Percentiles rank a stretch among this genome's conserved stretches.
These are phyloP conservation scores for Drosophila yooni DNA, from an alignment of 2,888 invertebrate genomes.

Conservation along the genomic window DNA sequence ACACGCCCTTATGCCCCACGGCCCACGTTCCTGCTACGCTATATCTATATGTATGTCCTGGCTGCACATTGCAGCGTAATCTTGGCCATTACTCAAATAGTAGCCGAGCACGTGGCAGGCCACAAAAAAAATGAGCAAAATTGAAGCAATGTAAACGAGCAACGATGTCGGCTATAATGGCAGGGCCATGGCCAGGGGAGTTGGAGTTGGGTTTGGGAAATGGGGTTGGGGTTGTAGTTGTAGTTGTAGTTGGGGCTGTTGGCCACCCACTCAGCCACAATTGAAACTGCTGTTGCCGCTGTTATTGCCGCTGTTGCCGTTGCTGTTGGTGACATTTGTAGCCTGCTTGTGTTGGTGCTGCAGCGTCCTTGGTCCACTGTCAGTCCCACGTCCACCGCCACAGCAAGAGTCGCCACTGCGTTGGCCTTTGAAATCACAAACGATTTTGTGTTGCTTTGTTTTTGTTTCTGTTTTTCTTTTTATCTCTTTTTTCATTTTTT, in stretches of 20 bases:
- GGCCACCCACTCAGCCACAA: conserved; percentile 26
- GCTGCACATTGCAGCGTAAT: conserved; percentile 68
- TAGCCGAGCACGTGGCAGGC: conserved; percentile 64
- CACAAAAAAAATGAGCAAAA: conserved; percentile 29
- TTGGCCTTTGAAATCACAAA: conserved; percentile 70
- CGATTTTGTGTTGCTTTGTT: conserved; percentile 29
- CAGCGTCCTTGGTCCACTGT: conserved; percentile 52
- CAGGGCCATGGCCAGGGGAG: neutral
- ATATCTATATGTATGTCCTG: conserved; percentile 38
- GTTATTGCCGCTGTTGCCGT: conserved; percentile 23
- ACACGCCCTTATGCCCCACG: conserved; percentile 32
- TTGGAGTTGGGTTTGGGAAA: neutral
- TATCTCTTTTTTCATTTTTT: neutral
- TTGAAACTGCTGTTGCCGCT: conserved; percentile 32
- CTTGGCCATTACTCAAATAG: conserved; percentile 76
- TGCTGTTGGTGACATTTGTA: conserved; percentile 62
- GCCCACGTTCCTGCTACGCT: neutral
- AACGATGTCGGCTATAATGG: conserved; percentile 6
- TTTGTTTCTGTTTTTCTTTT: neutral
- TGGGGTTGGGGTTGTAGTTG: neutral
- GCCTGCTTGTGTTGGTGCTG: conserved; percentile 36
- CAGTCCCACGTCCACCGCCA: conserved; percentile 45
- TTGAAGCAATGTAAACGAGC: conserved; percentile 51
- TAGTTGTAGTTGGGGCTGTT: conserved; percentile 1
- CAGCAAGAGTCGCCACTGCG: conserved; percentile 19